These are phyloP conservation scores for Sebastes goodei DNA, from an alignment of 2,797 vertebrate genomes.

Conservation along the genomic window DNA sequence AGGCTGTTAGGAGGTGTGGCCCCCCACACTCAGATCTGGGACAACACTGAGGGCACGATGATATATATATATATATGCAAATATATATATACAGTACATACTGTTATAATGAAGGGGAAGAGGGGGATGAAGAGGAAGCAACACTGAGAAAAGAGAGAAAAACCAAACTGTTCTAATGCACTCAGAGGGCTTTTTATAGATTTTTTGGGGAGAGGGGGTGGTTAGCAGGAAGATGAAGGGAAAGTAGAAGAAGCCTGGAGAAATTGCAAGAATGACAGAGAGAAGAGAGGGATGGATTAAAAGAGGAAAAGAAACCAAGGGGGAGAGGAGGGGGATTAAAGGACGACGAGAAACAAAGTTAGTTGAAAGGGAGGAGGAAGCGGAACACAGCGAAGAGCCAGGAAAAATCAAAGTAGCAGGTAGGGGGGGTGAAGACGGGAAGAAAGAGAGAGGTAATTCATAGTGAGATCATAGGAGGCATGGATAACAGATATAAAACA, in stretches of 20 bases:
- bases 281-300: conserved; percentile 49
- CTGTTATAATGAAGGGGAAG: conserved; percentile 16
- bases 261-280: conserved; percentile 44
- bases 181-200: conserved; percentile 50
- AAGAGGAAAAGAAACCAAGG: conserved; percentile 37
- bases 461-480: conserved; percentile 58
- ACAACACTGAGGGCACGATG: conserved; percentile 44
- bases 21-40: conserved; percentile 71
- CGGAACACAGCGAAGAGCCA: conserved; percentile 10
- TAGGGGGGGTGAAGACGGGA: conserved; percentile 28
- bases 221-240: conserved; percentile 47
- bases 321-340: conserved; percentile 31
- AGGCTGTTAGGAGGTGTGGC: conserved; percentile 47
- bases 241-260: conserved; percentile 40
- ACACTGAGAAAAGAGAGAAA: conserved; percentile 12
- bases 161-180: conserved; percentile 22
- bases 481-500: conserved; percentile 57
- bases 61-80: background rate
- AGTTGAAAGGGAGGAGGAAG: conserved; percentile 51
- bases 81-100: conserved; percentile 2
- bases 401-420: conserved; percentile 58
- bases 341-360: conserved; percentile 53
- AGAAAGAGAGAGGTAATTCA: conserved; percentile 51
- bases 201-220: conserved; percentile 38
- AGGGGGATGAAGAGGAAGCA: background rate